Base-by-base conservation (phyloP, 35 echinoderm and acorn worm species). In the Ophiothrix spiculata region DNA sequence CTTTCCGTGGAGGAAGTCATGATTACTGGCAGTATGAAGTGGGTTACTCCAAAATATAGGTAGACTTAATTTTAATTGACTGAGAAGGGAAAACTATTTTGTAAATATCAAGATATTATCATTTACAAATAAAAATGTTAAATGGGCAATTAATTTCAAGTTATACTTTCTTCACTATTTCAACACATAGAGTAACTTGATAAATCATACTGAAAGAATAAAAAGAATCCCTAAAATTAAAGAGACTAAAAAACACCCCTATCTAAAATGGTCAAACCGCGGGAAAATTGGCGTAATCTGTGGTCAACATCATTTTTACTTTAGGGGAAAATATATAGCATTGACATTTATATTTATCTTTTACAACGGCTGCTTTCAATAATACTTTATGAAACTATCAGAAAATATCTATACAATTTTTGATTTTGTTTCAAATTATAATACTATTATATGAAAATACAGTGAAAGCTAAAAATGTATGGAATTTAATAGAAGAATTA, bases 1-100 rank as follows among this genome's bases (percentile, higher is more conserved):
- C 92, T 85, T 73, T 90, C 88, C 63, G 86, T 83, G 12, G 81
- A 75, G 21, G 87, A 81, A 39, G 92, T 88, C 92, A 94, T 89
- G 33, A 42, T 82, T 80, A 35, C 42, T 10, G 19, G 6, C 6
- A 49, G 42, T 19, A 10, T 19, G 6, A 19, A 49, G 42, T 19
- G 19, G 42, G 42, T 6, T 19, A 19, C 19, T 10, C 42, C 42
- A 49, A 49, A 49, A 10, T 49, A 49, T 49, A 19, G 42, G 42
- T 10, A 49, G 6, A 49, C 19, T 49, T 49, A n/a, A n/a, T n/a
- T 10, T 49, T 49, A 49, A 49, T 49, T 19, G 19, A 10, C 19
- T 6, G 19, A 49, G 19, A 10, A 49, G 42, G 19, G 19, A 49
- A 49, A 49, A 49, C 42, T 49, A 49, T 19, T 6, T 19, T 49